phyloP scores from a whole-genome alignment of 1,140 invertebrate genomes.

The Musca domestica region DNA sequence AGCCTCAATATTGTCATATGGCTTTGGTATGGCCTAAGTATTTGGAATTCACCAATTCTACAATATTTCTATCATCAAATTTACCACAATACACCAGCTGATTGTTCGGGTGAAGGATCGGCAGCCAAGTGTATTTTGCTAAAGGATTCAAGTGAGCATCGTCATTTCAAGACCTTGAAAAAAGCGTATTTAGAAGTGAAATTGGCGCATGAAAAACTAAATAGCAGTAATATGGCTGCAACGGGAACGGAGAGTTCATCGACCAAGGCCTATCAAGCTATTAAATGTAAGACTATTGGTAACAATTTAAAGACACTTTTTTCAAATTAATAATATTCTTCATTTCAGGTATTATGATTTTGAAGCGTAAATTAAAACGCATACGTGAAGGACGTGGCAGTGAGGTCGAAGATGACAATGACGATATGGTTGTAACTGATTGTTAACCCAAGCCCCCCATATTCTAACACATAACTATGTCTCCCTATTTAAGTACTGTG shows the following conservation, averaged over 20 bases:
- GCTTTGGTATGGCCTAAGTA: slow-evolving; percentile 50
- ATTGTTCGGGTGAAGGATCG: slow-evolving; percentile 50
- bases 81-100: slow-evolving; percentile 45
- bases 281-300: slow-evolving; percentile 44
- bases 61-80: slow-evolving; percentile 53
- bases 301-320: neutral
- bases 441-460: neutral
- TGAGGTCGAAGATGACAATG: slow-evolving; percentile 44
- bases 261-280: slow-evolving; percentile 51
- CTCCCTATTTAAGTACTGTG: no score
- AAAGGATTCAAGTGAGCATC: slow-evolving; percentile 45
- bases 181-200: slow-evolving; percentile 50
- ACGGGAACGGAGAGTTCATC: slow-evolving; percentile 39
- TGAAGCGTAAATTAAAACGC: slow-evolving; percentile 50
- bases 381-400: slow-evolving; percentile 50
- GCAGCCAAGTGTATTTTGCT: slow-evolving; percentile 51
- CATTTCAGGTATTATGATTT: slow-evolving; percentile 47
- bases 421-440: slow-evolving; percentile 25
- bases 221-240: slow-evolving; percentile 33
- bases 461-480: neutral
- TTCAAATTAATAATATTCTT: slow-evolving; percentile 2
- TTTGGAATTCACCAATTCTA: slow-evolving; percentile 51
- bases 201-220: slow-evolving; percentile 42
- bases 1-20: slow-evolving; percentile 45
- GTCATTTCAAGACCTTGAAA: slow-evolving; percentile 47